These are phyloP conservation scores for Henricia sp. DNA, from an alignment of 53 echinoderm and acorn worm species.

Conservation along the genomic window DNA sequence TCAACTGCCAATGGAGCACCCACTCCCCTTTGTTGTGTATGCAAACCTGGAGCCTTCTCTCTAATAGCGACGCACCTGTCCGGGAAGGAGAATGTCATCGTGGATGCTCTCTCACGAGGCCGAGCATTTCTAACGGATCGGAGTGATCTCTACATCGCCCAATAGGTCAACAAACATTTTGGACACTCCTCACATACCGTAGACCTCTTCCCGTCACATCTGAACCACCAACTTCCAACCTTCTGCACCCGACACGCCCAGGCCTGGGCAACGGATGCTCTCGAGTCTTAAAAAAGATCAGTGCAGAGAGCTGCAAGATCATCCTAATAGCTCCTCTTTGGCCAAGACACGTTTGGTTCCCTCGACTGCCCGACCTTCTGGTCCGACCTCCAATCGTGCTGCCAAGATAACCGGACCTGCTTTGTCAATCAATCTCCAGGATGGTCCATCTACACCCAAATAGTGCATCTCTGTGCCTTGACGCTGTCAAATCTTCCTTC, in stretches of 20 bases:
- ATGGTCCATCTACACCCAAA: constrained; percentile 5
- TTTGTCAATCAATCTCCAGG: not conserved
- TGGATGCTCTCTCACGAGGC: not conserved
- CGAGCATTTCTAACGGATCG: too few species aligned
- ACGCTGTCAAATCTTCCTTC: constrained; percentile 13
- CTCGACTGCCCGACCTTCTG: constrained; percentile 30
- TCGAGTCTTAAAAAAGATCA: too few species aligned
- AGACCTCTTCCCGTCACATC: too few species aligned
- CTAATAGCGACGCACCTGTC: too few species aligned
- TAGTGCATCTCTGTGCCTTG: constrained; percentile 33
- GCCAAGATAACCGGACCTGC: constrained; percentile 44
- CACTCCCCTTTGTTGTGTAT: too few species aligned
- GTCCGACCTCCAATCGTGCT: not conserved
- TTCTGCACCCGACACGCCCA: too few species aligned
- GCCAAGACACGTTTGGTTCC: constrained; percentile 59
- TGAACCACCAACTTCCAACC: too few species aligned
- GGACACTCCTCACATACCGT: too few species aligned
- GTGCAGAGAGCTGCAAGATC: not conserved
- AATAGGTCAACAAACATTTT: too few species aligned
- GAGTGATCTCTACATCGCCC: too few species aligned
- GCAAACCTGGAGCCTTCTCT: too few species aligned
- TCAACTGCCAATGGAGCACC: constrained; percentile 30
- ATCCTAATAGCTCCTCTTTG: constrained; percentile 57
- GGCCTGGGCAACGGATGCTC: too few species aligned
- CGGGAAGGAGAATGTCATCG: not conserved